Conservation (phyloP, 2,113 vertebrate species). For the Sinocyclocheilus grahami region DNA sequence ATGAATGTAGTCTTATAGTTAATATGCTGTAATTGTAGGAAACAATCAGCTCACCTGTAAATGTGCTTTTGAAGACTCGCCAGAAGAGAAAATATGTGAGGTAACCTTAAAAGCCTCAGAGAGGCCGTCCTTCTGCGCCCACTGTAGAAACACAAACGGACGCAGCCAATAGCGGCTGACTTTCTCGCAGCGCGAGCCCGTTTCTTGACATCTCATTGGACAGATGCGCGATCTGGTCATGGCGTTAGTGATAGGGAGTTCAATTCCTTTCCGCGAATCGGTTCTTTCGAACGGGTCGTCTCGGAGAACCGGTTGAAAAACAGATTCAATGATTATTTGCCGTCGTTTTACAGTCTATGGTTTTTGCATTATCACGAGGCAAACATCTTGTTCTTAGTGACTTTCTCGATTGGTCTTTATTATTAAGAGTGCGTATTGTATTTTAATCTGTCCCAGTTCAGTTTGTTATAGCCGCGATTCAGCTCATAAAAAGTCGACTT, state of each 20-base stretch:
- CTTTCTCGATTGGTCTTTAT: neutral
- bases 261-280: neutral
- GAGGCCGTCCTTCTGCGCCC: neutral
- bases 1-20: neutral
- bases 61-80: neutral
- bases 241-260: slow-evolving; percentile 60
- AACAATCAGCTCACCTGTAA: neutral
- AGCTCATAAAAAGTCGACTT: neutral
- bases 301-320: neutral
- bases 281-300: neutral
- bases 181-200: slow-evolving; percentile 50
- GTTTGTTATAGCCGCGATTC: neutral
- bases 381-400: neutral
- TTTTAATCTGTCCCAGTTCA: neutral
- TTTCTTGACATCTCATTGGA: slow-evolving; percentile 66
- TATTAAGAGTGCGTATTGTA: neutral
- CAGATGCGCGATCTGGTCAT: slow-evolving; percentile 71
- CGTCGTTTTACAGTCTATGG: no score
- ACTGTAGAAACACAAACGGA: neutral
- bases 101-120: neutral
- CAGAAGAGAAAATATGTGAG: neutral
- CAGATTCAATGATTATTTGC: neutral
- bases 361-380: neutral
- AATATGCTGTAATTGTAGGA: neutral
- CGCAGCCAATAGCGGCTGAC: slow-evolving; percentile 61